A percentile compares a stretch with the other conserved stretches of the same genome.
Conservation (phyloP, 2,888 invertebrate species). For the Sphecodes monilicornis region DNA sequence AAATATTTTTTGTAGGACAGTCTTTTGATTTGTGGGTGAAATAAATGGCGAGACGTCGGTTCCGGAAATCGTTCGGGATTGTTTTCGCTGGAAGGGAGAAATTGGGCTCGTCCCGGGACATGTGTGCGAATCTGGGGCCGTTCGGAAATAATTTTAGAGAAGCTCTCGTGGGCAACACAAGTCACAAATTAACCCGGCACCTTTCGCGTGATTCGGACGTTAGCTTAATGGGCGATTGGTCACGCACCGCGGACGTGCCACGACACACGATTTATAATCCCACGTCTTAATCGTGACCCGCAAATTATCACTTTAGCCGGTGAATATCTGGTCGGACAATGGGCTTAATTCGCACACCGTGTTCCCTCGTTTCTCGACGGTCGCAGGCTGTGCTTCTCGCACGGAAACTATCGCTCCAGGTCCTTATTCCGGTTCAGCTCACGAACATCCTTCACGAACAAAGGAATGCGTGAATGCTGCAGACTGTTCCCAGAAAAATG, state of each 20-base stretch:
- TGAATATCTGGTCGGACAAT: conserved; percentile 63
- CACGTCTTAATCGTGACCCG: conserved; percentile 78
- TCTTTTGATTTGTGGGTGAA: conserved; percentile 4
- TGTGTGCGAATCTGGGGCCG: conserved; percentile 47
- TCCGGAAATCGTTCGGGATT: conserved; percentile 26
- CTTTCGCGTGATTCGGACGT: conserved; percentile 78
- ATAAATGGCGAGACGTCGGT: neutral
- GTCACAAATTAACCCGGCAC: conserved; percentile 77
- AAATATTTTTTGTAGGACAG: neutral
- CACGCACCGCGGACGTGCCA: conserved; percentile 75
- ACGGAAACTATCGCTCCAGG: conserved; percentile 27
- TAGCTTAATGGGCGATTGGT: conserved; percentile 77
- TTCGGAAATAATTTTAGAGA: conserved; percentile 67
- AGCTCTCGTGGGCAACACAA: conserved; percentile 60
- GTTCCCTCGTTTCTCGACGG: conserved; percentile 25
- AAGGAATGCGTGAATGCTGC: neutral
- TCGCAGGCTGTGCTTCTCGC: conserved; percentile 32
- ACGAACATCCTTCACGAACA: conserved; percentile 11
- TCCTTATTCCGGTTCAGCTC: neutral
- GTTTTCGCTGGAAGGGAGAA: conserved; percentile 19
- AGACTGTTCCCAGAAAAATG: neutral
- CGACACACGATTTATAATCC: conserved; percentile 74
- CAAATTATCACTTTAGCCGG: conserved; percentile 77
- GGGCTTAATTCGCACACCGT: conserved; percentile 33
- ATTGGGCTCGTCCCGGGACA: conserved; percentile 10